Base-by-base conservation (phyloP, 2,797 vertebrate species). In the Schizopygopsis malacanthus region DNA sequence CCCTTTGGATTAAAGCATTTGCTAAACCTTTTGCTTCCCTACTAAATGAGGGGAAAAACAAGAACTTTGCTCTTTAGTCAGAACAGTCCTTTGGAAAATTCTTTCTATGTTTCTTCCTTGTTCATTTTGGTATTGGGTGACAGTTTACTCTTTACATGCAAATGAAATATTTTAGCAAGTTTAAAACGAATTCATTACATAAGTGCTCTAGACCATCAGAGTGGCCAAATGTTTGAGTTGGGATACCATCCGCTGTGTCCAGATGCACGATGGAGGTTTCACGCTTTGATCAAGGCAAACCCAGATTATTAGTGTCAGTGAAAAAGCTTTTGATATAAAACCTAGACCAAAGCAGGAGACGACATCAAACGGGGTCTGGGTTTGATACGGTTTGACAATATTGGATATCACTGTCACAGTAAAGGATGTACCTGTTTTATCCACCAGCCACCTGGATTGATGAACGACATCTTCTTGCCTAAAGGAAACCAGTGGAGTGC, bases 401-500 rank as follows among this genome's bases (percentile, higher is more conserved):
- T 71, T 71, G 39, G 70, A 85, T 79, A 79, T 59, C 76, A 37
- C 39, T 85, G 65, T 79, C 65, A 71, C 39, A 4, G 61, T 79
- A 79, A 79, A 79, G 67, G 52, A 79, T 79, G 83, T 71, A 70
- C 39, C 50, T 2, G 65, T 71, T 79, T 72, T 47, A 79, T 85
- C 76, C 65, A 59, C 18, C 25, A 85, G 65, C 67, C 41, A 47
- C 52, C 52, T 79, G 52, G 65, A 79, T 85, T 79, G 83, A 85
- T 85, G 39, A 85, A 72, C 61, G 67, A 71, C 76, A 79, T 61
- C n/a, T 59, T 59, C 52, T 85, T 52, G 75, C 65, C 20, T 71
- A 18, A 85, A 71, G 76, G 39, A 83, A 79, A 63, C 65, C 52
- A 72, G 83, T 79, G 39, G 54, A 79, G 76, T 79, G 83, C 9